A percentile compares a stretch with the other conserved stretches of the same genome.
phyloP scores from a whole-genome alignment of 35 echinoderm and acorn worm species.

The Eucidaris tribuloides region DNA sequence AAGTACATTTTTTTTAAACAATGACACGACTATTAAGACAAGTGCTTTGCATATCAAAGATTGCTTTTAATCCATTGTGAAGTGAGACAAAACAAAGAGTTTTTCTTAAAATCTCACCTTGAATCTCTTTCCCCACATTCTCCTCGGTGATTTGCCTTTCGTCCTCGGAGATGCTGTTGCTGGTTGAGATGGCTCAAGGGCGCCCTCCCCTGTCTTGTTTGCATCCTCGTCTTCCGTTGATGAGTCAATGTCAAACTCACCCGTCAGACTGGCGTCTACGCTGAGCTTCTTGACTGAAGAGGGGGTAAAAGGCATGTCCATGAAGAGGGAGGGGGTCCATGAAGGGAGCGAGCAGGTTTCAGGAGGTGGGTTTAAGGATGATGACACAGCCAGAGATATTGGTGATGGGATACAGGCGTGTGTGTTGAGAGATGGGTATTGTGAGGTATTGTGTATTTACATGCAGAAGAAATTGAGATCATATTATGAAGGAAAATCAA shows the following conservation, averaged over 20 bases:
- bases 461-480: no score
- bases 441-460: no score
- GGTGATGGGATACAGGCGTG: not conserved
- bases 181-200: not conserved
- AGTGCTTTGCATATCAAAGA: no score
- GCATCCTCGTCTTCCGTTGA: conserved; percentile 43
- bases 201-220: conserved; percentile 18
- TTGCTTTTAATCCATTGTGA: no score
- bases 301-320: not conserved
- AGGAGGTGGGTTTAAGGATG: not conserved
- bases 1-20: no score
- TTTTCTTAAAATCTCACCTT: conserved; percentile 61
- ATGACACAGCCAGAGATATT: not conserved
- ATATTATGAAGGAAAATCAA: no score
- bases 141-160: conserved; percentile 58
- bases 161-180: conserved; percentile 27
- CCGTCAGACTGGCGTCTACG: conserved; percentile 68
- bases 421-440: not conserved
- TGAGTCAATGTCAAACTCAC: conserved; percentile 59
- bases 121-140: conserved; percentile 96
- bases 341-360: not conserved
- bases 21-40: no score
- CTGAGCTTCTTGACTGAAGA: conserved; percentile 66
- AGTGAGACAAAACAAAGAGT: no score
- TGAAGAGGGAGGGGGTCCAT: not conserved